phyloP scores from a whole-genome alignment of 2,113 vertebrate genomes.

The Tautogolabrus adspersus region DNA sequence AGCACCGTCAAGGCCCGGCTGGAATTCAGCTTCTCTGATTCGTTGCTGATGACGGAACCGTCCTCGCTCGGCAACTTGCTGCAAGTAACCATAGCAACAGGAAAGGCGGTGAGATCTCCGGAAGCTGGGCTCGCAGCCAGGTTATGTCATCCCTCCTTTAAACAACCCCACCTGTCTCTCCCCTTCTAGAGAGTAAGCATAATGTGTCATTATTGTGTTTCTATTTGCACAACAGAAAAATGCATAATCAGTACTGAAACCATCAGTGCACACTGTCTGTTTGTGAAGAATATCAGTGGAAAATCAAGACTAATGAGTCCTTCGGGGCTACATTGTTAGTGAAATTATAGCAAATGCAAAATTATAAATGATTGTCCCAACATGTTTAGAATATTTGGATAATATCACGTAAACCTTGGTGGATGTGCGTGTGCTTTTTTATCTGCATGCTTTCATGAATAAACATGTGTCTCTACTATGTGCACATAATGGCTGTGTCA shows the following conservation, averaged over 20 bases:
- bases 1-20: constrained; percentile 87
- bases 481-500: too few relatives aligned
- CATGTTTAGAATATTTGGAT: background rate
- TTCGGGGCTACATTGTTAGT: background rate
- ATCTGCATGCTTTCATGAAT: too few relatives aligned
- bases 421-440: too few relatives aligned
- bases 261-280: background rate
- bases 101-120: constrained; percentile 85
- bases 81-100: constrained; percentile 98
- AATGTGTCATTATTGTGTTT: constrained; percentile 12
- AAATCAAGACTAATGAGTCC: background rate
- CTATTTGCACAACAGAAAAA: background rate
- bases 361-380: background rate
- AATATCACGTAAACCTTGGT: too few relatives aligned
- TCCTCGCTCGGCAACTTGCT: constrained; percentile 95
- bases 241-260: background rate
- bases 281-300: background rate
- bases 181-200: constrained; percentile 22
- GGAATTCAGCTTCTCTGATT: constrained; percentile 93
- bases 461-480: too few relatives aligned
- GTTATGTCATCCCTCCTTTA: constrained; percentile 77
- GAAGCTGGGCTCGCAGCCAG: constrained; percentile 80
- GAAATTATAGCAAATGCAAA: background rate
- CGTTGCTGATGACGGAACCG: constrained; percentile 95
- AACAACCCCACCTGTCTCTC: constrained; percentile 58